Evolutionary conservation across 2,888 invertebrate species (phyloP).

Genomic region (Zele albiditarsus): DNA sequence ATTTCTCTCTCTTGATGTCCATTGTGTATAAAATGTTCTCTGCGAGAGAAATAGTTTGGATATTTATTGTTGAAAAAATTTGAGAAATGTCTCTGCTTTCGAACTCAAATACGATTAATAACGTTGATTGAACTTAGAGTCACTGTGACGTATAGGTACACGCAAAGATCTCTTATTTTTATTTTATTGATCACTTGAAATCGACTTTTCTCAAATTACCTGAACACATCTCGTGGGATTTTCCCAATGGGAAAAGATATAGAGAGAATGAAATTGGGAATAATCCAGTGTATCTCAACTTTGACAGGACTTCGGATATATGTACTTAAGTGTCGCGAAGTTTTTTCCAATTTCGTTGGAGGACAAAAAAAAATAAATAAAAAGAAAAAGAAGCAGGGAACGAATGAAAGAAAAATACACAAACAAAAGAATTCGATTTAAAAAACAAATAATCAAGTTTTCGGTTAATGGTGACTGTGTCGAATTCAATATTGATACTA

Average conservation of each 20-base stretch:
- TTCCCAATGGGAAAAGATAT: background rate
- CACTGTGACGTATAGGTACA: background rate
- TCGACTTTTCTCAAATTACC: background rate
- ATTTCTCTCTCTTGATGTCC: background rate
- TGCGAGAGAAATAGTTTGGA: background rate
- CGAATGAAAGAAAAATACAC: background rate
- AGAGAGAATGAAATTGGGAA: background rate
- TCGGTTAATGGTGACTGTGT: background rate
- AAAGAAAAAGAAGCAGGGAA: background rate
- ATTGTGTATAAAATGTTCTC: background rate
- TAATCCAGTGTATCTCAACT: background rate
- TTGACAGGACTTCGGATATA: background rate
- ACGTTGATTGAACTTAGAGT: background rate
- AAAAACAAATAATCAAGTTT: background rate
- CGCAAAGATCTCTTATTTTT: background rate
- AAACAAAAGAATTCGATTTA: background rate
- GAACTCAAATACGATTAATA: background rate
- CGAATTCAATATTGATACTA: background rate
- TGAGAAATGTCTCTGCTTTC: background rate
- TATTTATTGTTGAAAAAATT: background rate
- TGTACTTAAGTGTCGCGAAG: background rate
- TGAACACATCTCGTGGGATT: constrained; percentile 1
- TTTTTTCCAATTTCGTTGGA: background rate
- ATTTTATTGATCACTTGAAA: background rate
- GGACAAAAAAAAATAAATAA: background rate